phyloP scores from a whole-genome alignment of 1,140 invertebrate genomes.

The Lordiphosa collinella region DNA sequence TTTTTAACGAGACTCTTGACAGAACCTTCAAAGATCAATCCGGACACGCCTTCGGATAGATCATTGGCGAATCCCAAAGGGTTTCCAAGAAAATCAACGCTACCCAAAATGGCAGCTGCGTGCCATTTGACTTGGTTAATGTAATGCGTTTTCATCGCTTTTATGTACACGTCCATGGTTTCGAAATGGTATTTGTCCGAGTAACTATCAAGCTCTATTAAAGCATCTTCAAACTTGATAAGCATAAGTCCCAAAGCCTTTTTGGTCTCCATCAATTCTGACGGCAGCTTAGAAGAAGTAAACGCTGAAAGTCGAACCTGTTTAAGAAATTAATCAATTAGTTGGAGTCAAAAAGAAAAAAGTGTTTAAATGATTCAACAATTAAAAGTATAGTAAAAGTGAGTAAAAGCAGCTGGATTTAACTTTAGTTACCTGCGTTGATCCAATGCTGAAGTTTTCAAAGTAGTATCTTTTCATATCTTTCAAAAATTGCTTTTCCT shows the following conservation, averaged over 20 bases:
- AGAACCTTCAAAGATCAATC: slow-evolving; percentile 93
- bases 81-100: slow-evolving; percentile 98
- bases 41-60: slow-evolving; percentile 95
- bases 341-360: slow-evolving; percentile 1
- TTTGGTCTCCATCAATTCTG: slow-evolving; percentile 90
- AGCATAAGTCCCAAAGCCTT: slow-evolving; percentile 91
- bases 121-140: slow-evolving; percentile 94
- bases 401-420: too few species aligned
- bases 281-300: slow-evolving; percentile 89
- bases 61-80: slow-evolving; percentile 97
- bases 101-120: slow-evolving; percentile 95
- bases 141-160: slow-evolving; percentile 72
- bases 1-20: slow-evolving; percentile 95
- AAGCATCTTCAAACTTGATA: slow-evolving; percentile 97
- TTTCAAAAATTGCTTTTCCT: slow-evolving; percentile 89
- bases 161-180: slow-evolving; percentile 82
- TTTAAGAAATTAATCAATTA: neutral
- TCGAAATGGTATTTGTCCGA: slow-evolving; percentile 93
- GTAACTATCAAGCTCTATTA: slow-evolving; percentile 94
- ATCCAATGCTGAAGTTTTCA: slow-evolving; percentile 89
- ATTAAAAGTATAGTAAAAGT: too few species aligned
- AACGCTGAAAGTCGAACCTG: slow-evolving; percentile 91
- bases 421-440: slow-evolving; percentile 81
- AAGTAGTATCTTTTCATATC: slow-evolving; percentile 94
- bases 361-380: slow-evolving; percentile 6